Base-by-base conservation (phyloP, 2,888 invertebrate species). In the Synanthedon tipuliformis region DNA sequence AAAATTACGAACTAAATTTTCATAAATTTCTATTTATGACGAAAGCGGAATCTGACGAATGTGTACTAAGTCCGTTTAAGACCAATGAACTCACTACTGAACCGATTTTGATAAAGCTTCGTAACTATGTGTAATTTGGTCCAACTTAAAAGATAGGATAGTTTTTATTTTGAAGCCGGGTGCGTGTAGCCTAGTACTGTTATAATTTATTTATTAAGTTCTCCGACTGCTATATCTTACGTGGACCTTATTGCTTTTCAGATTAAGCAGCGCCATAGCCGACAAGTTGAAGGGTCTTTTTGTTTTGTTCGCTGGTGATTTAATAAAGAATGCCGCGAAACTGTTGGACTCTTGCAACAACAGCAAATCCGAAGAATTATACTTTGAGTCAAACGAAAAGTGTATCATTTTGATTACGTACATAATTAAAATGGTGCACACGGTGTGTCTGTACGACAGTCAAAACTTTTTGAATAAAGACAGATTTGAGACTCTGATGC, bases 251-350 rank as follows among this genome's bases (percentile, higher is more conserved):
- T 34, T 34, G 34, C 41, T 56, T 79, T 90, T 66, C 75, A 90
- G 93, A 66, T 71, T 96, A 40, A 94, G 94, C 55, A 89, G 90
- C 57, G 91, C 90, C 49, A 91, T 97, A 51, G 95, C 96, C 0
- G 93, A 93, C 53, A 91, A 92, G 56, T 81, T 98, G 4, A 95
- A 96, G 76, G 94, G 95, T 4, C 81, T 98, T 0, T 98, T 97
- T 75, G 93, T 95, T 0, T 81, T 96, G n/a, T 98, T 97, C 55
- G 95, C 96, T 50, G 93, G 93, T 0, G 93, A 95, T 66, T 93
- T 96, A 63, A 84, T 97, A 13, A 92, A 92, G 65, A 94, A 96
- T 73, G 93, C 95, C 0, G 92, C 95, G 0, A 87, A 90, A 1
- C 75, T 95, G n/a, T 79, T 95, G 12, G 90, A 91, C 54, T 77